phyloP scores from a whole-genome alignment of 2,797 vertebrate species.

The Sciurus carolinensis region DNA sequence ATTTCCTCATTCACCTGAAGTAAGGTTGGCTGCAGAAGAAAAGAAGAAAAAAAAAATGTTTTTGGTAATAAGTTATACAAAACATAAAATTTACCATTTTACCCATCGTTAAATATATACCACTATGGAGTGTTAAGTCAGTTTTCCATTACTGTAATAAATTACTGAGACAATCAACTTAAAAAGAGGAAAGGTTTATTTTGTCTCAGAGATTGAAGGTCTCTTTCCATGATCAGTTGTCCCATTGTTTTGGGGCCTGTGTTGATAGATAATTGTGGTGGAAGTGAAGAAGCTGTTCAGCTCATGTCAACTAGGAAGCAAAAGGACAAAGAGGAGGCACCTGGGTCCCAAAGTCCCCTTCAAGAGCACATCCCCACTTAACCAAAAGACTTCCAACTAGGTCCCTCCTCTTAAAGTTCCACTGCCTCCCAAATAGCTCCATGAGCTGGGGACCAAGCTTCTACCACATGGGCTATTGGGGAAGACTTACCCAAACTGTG shows the following conservation, averaged over 20 bases:
- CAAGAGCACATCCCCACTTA: not conserved
- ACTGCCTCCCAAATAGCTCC: not conserved
- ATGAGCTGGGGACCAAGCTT: not conserved
- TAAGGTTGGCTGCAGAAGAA: constrained; percentile 10
- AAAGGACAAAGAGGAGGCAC: not conserved
- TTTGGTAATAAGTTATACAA: not conserved
- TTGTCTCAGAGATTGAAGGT: not conserved
- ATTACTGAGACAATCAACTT: not conserved
- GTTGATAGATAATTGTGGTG: not conserved
- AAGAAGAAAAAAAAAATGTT: not conserved
- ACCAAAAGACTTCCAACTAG: not conserved
- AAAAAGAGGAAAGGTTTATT: not conserved
- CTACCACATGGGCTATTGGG: not conserved
- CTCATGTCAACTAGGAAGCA: not conserved
- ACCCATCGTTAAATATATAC: not conserved
- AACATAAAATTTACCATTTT: not conserved
- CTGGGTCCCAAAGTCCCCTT: not conserved
- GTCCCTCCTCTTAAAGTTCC: not conserved
- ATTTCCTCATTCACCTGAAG: not conserved
- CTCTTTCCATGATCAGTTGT: not conserved
- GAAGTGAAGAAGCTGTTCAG: not conserved
- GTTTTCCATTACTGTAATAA: not conserved
- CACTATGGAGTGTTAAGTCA: not conserved
- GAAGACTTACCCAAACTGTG: not conserved
- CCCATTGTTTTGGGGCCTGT: not conserved